Percentiles rank a stretch among this genome's conserved stretches.
Evolutionary conservation across 2,888 invertebrate genomes (phyloP).

Genomic region (Pristionchus maxplancki): DNA sequence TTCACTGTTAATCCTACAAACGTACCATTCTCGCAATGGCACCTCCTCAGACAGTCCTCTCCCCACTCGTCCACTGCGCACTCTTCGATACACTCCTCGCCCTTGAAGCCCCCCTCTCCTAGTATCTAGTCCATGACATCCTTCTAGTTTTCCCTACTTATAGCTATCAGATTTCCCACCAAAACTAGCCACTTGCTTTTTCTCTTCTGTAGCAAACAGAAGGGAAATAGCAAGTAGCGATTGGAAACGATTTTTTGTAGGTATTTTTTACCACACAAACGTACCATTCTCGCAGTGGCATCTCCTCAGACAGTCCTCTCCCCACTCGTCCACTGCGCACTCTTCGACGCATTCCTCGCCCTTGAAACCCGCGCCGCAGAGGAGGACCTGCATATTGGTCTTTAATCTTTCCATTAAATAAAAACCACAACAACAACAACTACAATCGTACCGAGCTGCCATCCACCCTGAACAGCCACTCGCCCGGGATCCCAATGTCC

Average conservation of each 20-base stretch:
- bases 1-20: no score
- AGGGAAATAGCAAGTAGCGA: no score
- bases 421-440: no score
- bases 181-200: no score
- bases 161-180: no score
- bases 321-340: conserved; percentile 67
- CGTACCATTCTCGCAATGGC: conserved; percentile 47
- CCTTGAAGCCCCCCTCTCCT: conserved; percentile 50
- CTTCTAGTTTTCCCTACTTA: no score
- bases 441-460: conserved; percentile 54
- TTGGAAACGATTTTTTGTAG: conserved; percentile 60
- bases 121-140: no score
- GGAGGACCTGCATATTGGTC: conserved; percentile 63
- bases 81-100: conserved; percentile 76
- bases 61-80: conserved; percentile 68
- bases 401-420: background rate
- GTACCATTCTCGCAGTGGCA: conserved; percentile 55
- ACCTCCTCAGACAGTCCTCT: conserved; percentile 66
- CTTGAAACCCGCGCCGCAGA: conserved; percentile 77
- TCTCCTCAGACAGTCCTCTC: conserved; percentile 63
- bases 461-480: conserved; percentile 77
- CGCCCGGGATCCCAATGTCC: conserved; percentile 78
- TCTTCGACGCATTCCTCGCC: conserved; percentile 77
- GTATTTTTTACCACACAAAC: conserved; percentile 66
- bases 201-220: no score